Evolutionary conservation across 2,888 invertebrate species (phyloP).

Genomic region (Heliconius charithonia): DNA sequence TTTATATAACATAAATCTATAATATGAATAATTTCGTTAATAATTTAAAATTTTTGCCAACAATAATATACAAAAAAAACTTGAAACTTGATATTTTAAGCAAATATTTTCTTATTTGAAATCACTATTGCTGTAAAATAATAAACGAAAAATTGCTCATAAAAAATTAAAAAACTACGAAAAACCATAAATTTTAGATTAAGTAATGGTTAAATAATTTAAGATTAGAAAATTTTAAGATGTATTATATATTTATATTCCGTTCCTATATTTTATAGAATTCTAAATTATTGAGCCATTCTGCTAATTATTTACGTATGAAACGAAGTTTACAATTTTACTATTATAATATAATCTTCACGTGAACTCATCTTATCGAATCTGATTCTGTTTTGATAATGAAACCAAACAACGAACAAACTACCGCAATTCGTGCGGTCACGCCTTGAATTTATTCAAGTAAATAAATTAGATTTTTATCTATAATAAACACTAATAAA

Average conservation of each 20-base stretch:
- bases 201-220: too few species aligned
- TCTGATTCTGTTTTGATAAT: too few species aligned
- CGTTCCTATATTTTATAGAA: background rate
- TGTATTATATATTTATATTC: background rate
- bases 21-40: background rate
- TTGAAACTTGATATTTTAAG: background rate
- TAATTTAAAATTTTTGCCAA: background rate
- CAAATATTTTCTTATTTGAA: background rate
- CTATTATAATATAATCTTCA: background rate
- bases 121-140: background rate
- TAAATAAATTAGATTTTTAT: background rate
- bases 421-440: background rate
- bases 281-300: background rate
- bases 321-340: background rate
- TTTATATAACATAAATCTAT: background rate
- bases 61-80: background rate
- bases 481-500: background rate
- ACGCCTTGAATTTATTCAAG: background rate
- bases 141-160: background rate
- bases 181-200: background rate
- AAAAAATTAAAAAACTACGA: background rate
- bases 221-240: too few species aligned
- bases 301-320: background rate
- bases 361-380: too few species aligned
- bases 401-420: too few species aligned